Evolutionary conservation across 2,113 vertebrate species (phyloP).

Genomic region (Fregetta grallaria): DNA sequence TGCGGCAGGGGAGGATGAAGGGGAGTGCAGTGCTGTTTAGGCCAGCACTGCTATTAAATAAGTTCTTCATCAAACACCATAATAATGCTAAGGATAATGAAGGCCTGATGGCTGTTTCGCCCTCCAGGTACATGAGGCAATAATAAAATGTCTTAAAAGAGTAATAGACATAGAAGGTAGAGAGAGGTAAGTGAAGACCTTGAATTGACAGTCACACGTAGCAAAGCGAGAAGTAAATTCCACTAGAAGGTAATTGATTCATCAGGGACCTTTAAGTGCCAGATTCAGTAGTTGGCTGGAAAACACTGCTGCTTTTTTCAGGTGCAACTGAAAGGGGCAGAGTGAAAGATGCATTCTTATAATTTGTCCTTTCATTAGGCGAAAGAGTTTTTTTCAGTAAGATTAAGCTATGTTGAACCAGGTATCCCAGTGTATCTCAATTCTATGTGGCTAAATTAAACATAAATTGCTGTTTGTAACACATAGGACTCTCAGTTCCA

Average conservation of each 20-base stretch:
- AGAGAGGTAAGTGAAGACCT: neutral
- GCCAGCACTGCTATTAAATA: neutral
- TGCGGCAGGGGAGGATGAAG: neutral
- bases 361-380: neutral
- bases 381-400: neutral
- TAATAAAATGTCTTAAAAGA: neutral
- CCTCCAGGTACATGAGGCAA: neutral
- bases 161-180: neutral
- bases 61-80: neutral
- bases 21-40: neutral
- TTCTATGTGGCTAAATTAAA: neutral
- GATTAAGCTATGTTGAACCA: neutral
- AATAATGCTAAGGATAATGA: neutral
- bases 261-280: neutral
- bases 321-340: neutral
- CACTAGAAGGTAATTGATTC: slow-evolving; percentile 24
- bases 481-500: neutral
- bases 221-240: neutral
- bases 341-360: neutral
- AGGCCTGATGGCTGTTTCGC: neutral
- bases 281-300: neutral
- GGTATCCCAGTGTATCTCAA: neutral
- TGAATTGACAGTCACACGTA: neutral
- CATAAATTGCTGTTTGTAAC: neutral
- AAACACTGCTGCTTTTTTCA: neutral